Percentiles rank a stretch among this genome's conserved stretches.
Conservation (phyloP, 2,888 invertebrate genomes). For the Drosophila mulleri region DNA sequence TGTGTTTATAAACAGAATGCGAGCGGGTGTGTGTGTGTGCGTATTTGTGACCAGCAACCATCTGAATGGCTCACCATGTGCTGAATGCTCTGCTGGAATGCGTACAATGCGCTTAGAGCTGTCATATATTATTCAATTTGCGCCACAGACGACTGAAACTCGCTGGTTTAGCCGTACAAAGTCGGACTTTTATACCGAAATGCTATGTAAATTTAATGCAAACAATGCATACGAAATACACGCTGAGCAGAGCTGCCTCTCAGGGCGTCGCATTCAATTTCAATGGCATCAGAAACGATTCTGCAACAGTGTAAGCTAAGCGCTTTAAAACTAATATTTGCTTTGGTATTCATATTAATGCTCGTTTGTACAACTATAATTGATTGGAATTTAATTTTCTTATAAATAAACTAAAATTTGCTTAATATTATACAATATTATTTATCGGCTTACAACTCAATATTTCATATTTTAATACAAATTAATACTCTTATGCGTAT, state of each 20-base stretch:
- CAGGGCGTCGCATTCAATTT: neutral
- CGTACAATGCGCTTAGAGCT: conserved; percentile 47
- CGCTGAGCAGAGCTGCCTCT: neutral
- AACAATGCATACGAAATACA: neutral
- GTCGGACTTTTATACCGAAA: conserved; percentile 4
- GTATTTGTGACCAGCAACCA: conserved; percentile 16
- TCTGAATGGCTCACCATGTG: conserved; percentile 17
- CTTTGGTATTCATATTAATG: neutral
- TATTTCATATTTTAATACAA: too few species aligned
- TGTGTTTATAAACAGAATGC: conserved; percentile 66
- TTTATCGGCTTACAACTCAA: too few species aligned
- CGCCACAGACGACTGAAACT: conserved; percentile 27
- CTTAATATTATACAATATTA: too few species aligned
- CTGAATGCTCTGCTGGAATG: conserved; percentile 32
- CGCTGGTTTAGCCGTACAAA: conserved; percentile 20
- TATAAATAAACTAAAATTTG: too few species aligned
- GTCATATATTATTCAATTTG: conserved; percentile 70
- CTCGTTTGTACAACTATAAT: neutral
- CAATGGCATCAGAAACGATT: neutral
- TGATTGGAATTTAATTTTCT: neutral
- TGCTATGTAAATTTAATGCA: neutral
- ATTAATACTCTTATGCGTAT: too few species aligned
- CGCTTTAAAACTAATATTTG: neutral
- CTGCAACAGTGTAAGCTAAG: neutral
- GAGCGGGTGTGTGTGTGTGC: neutral